Evolutionary conservation across 2,113 vertebrate species (phyloP).

Genomic region (Tetraodon nigroviridis): DNA sequence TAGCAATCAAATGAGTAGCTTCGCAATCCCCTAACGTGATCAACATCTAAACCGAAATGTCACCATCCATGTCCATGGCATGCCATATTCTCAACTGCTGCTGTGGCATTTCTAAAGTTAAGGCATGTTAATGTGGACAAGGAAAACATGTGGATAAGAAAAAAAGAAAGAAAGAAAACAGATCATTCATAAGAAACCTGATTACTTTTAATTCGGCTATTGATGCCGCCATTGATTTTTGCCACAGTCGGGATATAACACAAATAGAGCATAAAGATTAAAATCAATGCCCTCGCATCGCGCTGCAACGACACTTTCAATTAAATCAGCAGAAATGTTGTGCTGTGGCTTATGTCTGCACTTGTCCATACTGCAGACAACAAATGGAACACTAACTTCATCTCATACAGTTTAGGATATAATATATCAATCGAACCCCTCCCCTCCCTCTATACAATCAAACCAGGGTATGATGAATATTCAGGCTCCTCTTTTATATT

Average conservation of each 20-base stretch:
- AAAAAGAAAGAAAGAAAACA: not conserved
- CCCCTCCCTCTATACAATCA: constrained; percentile 35
- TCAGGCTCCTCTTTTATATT: too few relatives aligned
- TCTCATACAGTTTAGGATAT: not conserved
- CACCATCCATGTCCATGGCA: constrained; percentile 51
- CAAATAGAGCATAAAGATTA: constrained; percentile 55
- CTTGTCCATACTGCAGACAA: constrained; percentile 9
- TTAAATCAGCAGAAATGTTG: constrained; percentile 2
- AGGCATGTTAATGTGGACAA: constrained; percentile 52
- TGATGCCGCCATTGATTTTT: constrained; percentile 8
- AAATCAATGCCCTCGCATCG: constrained; percentile 51
- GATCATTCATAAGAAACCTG: not conserved
- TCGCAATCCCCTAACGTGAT: constrained; percentile 13
- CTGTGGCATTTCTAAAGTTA: constrained; percentile 16
- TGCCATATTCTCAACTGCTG: constrained; percentile 45
- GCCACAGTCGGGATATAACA: constrained; percentile 13
- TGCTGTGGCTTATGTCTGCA: constrained; percentile 6
- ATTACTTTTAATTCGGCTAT: not conserved
- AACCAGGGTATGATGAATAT: constrained; percentile 10
- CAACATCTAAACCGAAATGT: constrained; percentile 21
- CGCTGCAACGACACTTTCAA: constrained; percentile 21
- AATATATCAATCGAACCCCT: constrained; percentile 20
- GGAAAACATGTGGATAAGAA: constrained; percentile 1
- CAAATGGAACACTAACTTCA: constrained; percentile 1
- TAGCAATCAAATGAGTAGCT: constrained; percentile 28